A percentile compares a stretch with the other conserved stretches of the same genome.
Conservation (phyloP, 2,888 invertebrate genomes). For the Mimas tiliae region DNA sequence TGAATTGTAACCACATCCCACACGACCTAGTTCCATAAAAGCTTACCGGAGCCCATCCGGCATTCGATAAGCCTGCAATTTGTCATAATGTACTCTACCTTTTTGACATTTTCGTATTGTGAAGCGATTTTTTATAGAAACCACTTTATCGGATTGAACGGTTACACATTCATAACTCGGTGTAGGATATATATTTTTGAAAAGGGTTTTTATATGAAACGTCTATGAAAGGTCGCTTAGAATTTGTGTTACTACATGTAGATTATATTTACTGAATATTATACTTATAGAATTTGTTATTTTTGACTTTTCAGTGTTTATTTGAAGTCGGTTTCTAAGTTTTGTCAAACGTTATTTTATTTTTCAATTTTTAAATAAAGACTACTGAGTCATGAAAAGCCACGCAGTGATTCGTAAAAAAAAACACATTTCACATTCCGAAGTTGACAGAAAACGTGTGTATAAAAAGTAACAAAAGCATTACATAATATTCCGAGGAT, state of each 20-base stretch:
- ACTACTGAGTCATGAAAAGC: background rate
- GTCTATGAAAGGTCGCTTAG: background rate
- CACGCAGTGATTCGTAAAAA: background rate
- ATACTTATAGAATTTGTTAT: too few relatives aligned
- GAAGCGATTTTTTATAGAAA: background rate
- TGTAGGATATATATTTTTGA: background rate
- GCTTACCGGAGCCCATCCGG: conserved; percentile 15
- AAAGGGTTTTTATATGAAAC: background rate
- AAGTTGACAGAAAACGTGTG: conserved; percentile 9
- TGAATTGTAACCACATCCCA: background rate
- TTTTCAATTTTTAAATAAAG: background rate
- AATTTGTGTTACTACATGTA: too few relatives aligned
- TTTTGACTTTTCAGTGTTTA: too few relatives aligned
- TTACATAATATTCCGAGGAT: conserved; percentile 11
- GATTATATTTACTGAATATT: too few relatives aligned
- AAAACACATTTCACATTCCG: background rate
- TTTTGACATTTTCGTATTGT: conserved; percentile 14
- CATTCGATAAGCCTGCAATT: conserved; percentile 23
- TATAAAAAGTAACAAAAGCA: conserved; percentile 1
- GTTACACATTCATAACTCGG: background rate
- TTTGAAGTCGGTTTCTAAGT: too few relatives aligned
- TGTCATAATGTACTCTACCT: conserved; percentile 23
- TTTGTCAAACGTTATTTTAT: too few relatives aligned
- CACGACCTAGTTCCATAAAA: conserved; percentile 11
- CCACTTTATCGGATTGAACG: conserved; percentile 21